Evolutionary conservation across 2,797 vertebrate genomes (phyloP).

Genomic region (Phalanger gymnotis): DNA sequence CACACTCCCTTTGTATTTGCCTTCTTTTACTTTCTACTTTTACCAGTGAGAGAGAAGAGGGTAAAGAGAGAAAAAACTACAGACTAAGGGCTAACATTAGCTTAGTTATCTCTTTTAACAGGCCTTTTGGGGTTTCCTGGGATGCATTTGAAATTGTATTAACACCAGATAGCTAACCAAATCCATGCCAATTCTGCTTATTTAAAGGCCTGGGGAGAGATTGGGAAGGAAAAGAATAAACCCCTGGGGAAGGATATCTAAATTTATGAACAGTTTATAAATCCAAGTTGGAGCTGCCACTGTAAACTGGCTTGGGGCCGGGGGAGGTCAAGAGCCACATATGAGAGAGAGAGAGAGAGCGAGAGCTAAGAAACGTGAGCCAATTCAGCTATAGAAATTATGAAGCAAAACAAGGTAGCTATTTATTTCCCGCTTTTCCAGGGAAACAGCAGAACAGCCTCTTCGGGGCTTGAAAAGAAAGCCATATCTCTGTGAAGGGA

Average conservation of each 20-base stretch:
- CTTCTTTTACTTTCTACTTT: neutral
- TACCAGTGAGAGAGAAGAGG: neutral
- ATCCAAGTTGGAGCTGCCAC: neutral
- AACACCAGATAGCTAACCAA: neutral
- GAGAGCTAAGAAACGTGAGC: neutral
- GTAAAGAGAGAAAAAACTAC: neutral
- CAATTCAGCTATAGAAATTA: neutral
- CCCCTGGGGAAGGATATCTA: neutral
- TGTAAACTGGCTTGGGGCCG: neutral
- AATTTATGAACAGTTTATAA: neutral
- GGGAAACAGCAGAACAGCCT: neutral
- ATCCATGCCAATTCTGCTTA: neutral
- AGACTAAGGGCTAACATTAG: neutral
- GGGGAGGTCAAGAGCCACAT: neutral
- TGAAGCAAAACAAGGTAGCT: neutral
- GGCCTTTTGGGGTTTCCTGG: neutral
- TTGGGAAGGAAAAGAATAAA: neutral
- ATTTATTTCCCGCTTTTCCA: neutral
- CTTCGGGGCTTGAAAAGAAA: neutral
- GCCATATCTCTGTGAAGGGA: neutral
- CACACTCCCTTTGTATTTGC: neutral
- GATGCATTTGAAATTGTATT: neutral
- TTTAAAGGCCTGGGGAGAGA: neutral
- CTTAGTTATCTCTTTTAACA: neutral
- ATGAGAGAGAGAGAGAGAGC: neutral